Base-by-base conservation (phyloP, 2,113 vertebrate species). In the Lagenorhynchus albirostris region DNA sequence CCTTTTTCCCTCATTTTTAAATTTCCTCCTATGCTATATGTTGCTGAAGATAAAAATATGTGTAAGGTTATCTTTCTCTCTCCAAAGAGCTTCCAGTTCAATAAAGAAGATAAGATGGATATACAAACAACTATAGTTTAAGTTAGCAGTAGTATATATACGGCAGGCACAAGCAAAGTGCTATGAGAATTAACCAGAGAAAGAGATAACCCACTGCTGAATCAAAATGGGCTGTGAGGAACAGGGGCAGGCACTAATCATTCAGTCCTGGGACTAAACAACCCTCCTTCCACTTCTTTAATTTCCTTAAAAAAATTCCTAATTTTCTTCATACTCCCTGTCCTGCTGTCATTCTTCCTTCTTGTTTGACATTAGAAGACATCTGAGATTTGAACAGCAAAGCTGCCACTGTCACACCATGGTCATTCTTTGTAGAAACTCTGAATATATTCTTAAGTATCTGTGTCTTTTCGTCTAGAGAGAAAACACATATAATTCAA, bases 1-100 rank as follows among this genome's bases (percentile, higher is more conserved):
- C 13, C 44, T 44, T 74, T 10, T 81, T 33, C 50, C 26, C 14
- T 91, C 1, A 41, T 62, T 85, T 21, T n/a, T 73, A 81, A 33
- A 44, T 41, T 91, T 73, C 5, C 21, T 70, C 26, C 68, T 55
- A 23, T 91, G 44, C 53, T 82, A 65, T 88, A 82, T 96, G 80
- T 94, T 81, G 29, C 44, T 91, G 71, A 77, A 91, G 67, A 76
- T 82, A 87, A 88, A 96, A 83, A n/a, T 44, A 77, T 73, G 2
- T 41, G 26, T 95, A 67, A 50, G 23, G 77, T 96, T 92, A 90
- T 79, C 93, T 97, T 77, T 96, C 47, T 80, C 44, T 94, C 87
- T 85, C 67, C 71, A 84, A 82, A 62, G 60, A 95, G 53, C 29
- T 88, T 94, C 89, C 55, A 86, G 68, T 91, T 95, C 89, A 97